Evolutionary conservation across 2,888 invertebrate genomes (phyloP), one percentile per base, ranked within the genome.

Genomic region (Lagria hirta): DNA sequence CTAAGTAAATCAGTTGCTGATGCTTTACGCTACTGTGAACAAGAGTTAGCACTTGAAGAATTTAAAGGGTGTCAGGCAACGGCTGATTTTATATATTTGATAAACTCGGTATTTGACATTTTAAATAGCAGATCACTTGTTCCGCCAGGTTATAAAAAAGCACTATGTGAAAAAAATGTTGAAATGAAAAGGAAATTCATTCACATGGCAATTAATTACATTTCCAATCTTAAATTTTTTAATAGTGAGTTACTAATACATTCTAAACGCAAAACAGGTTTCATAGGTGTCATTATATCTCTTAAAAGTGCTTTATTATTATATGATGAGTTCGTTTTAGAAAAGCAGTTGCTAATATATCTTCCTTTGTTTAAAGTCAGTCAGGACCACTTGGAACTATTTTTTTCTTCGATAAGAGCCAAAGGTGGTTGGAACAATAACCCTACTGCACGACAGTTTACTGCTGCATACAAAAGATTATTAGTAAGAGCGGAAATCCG

Each of bases 391-490:
- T 5, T 24, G 5, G 34, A 34, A 12, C 22, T 23, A 10, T 23
- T 23, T 34, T 34, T 34, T 14, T 11, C 18, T 8, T 11, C 7
- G 4, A 12, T 34, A 12, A 51, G 52, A 36, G n/a, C 27, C 14
- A 27, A 32, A 29, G 42, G 48, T 12, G 52, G 54, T 10, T 47
- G 24, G 10, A 56, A 54, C 26, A 55, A 52, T 24, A 55, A 51
- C 45, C 47, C 53, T 7, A 50, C 45, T 12, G 35, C 46, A 12
- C n/a, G 30, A 8, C 51, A 57, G 38, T 59, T 59, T 35, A 26
- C 12, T 14, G 28, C 35, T 12, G 28, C 46, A 2, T 55, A 52
- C 18, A 60, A 56, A 33, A 48, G 49, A 43, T 23, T 51, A 10
- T 28, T 58, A 16, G 29, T 51, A 11, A 4, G 44, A 23, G 43